Evolutionary conservation across 2,797 vertebrate species (phyloP), one percentile per base, ranked within the genome.

Genomic region (Myiotriccus ornatus): DNA sequence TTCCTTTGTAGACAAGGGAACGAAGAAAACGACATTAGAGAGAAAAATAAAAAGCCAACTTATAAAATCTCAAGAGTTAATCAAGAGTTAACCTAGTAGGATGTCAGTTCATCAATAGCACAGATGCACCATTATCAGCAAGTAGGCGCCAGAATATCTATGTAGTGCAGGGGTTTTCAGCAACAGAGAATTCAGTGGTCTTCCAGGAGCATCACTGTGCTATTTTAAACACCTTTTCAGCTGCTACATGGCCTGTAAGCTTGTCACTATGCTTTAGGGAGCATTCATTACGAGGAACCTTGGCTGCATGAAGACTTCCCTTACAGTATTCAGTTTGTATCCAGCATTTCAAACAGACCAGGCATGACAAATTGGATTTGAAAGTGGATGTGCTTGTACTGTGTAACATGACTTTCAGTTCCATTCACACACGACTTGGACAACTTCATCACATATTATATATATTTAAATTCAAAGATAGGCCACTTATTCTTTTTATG

Each of bases 241-340:
- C n/a, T 81, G 25, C 80, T 94, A 55, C 80, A 39, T 37, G 69
- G 77, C n/a, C 90, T 94, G 65, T 44, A 62, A 84, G 47, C 85
- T 78, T 95, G 90, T 91, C 90, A 76, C 65, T 78, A 7, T 21
- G 69, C 90, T 94, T 88, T 57, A 91, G 85, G 55, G 47, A 90
- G 43, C 35, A 39, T 11, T 57, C 75, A 50, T 59, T 67, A 83
- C 75, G 77, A 70, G 68, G 32, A 74, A 59, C 18, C 4, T 57
- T 39, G 12, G 62, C 20, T 69, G 47, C n/a, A 84, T 3, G 21
- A 84, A 88, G 67, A 55, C 28, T 78, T 93, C 27, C 28, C 55
- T 86, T 65, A 73, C 3, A 81, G 71, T 55, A 62, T 67, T 87
- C 50, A n/a, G 43, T 62, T 89, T 15, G 37, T 55, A 47, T 81